A percentile compares a stretch with the other conserved stretches of the same genome.
Evolutionary conservation across 2,888 invertebrate species (phyloP).

Genomic region (Elmis aenea): DNA sequence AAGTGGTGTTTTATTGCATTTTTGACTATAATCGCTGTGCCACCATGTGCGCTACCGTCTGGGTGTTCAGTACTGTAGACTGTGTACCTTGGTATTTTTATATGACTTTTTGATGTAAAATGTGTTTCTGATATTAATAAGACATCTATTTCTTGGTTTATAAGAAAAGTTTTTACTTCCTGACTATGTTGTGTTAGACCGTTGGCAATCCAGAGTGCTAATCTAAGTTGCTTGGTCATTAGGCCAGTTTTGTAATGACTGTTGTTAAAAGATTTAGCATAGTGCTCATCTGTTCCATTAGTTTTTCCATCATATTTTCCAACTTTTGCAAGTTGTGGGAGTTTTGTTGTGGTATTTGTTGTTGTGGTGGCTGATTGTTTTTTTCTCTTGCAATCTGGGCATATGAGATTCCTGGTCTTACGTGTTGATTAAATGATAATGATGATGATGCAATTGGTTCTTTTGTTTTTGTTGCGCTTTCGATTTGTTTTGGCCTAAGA

Average conservation of each 20-base stretch:
- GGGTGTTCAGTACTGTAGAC: constrained; percentile 14
- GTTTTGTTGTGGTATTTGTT: too few relatives aligned
- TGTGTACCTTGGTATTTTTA: constrained; percentile 12
- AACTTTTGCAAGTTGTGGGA: neutral
- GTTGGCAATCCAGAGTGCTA: constrained; percentile 18
- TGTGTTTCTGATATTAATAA: constrained; percentile 17
- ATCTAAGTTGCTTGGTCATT: constrained; percentile 8
- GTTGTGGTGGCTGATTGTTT: neutral
- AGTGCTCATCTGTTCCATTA: constrained; percentile 14
- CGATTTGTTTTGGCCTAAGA: neutral
- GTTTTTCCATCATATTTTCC: constrained; percentile 8
- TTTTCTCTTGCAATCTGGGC: too few relatives aligned
- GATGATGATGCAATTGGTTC: neutral
- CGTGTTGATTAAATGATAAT: too few relatives aligned
- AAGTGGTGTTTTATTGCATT: constrained; percentile 11
- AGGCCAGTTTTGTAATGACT: constrained; percentile 6
- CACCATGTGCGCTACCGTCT: constrained; percentile 10
- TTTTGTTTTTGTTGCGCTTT: too few relatives aligned
- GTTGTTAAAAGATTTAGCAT: constrained; percentile 15
- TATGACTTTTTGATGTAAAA: constrained; percentile 14
- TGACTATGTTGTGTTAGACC: constrained; percentile 13
- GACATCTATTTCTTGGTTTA: constrained; percentile 13
- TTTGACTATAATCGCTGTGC: constrained; percentile 14
- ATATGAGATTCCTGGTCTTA: too few relatives aligned
- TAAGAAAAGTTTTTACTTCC: constrained; percentile 16